These are phyloP conservation scores for Mellilla xanthometata DNA, from an alignment of 2,888 invertebrate species.

Conservation along the genomic window DNA sequence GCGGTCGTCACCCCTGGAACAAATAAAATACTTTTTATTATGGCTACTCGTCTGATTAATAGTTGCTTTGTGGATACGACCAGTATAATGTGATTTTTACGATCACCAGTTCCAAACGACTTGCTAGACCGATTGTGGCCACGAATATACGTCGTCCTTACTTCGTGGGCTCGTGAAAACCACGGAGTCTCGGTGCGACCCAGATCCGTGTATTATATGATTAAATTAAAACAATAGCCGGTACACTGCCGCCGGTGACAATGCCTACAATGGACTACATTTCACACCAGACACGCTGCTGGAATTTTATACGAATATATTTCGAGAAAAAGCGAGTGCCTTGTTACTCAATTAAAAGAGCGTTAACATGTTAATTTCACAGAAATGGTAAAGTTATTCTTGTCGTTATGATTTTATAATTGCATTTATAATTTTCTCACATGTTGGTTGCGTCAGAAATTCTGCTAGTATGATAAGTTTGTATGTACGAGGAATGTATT, in stretches of 20 bases:
- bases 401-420: neutral
- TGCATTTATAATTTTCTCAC: neutral
- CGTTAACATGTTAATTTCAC: too few relatives aligned
- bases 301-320: neutral
- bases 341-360: too few relatives aligned
- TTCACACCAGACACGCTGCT: neutral
- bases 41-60: slow-evolving; percentile 22
- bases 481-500: neutral
- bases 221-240: slow-evolving; percentile 20
- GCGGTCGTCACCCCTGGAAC: slow-evolving; percentile 9
- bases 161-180: slow-evolving; percentile 1
- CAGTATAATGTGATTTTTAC: slow-evolving; percentile 22
- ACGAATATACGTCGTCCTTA: slow-evolving; percentile 9
- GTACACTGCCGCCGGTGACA: slow-evolving; percentile 11
- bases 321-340: neutral
- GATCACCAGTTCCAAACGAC: slow-evolving; percentile 18
- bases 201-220: slow-evolving; percentile 20
- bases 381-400: neutral
- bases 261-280: slow-evolving; percentile 14
- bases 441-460: neutral
- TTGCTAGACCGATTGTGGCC: slow-evolving; percentile 15
- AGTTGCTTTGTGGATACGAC: slow-evolving; percentile 20
- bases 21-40: slow-evolving; percentile 20
- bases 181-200: slow-evolving; percentile 17
- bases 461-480: neutral